Conservation (phyloP, 1,140 invertebrate species). For the Leptinotarsa texana region DNA sequence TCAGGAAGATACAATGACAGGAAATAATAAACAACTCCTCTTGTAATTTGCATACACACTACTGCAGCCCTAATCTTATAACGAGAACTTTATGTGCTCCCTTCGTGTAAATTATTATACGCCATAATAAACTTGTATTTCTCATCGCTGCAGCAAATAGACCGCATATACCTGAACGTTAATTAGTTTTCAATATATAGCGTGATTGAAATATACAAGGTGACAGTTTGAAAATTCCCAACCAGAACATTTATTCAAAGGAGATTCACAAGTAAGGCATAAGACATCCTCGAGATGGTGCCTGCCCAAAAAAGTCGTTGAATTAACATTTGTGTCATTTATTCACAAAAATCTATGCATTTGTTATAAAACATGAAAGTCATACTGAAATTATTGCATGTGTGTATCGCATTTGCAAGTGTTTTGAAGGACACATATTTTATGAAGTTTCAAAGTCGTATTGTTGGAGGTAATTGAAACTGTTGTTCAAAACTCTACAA, state of each 20-base stretch:
- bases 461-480: no score
- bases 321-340: neutral
- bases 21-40: slow-evolving; percentile 29
- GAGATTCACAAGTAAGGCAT: neutral
- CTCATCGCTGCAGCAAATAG: neutral
- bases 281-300: neutral
- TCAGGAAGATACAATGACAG: slow-evolving; percentile 18
- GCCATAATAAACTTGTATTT: slow-evolving; percentile 21
- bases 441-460: neutral
- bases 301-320: neutral
- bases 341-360: no score
- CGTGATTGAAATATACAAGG: neutral
- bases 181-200: neutral
- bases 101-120: slow-evolving; percentile 24
- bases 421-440: neutral
- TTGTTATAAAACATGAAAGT: neutral
- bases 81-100: slow-evolving; percentile 20
- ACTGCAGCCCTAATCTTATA: slow-evolving; percentile 24
- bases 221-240: neutral
- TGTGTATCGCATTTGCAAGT: neutral
- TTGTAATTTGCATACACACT: slow-evolving; percentile 22
- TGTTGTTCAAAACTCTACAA: no score
- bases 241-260: neutral
- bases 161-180: neutral
- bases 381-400: neutral